These are phyloP conservation scores for Phyllostomus hastatus DNA, from an alignment of 2,113 vertebrate genomes.

Conservation along the genomic window DNA sequence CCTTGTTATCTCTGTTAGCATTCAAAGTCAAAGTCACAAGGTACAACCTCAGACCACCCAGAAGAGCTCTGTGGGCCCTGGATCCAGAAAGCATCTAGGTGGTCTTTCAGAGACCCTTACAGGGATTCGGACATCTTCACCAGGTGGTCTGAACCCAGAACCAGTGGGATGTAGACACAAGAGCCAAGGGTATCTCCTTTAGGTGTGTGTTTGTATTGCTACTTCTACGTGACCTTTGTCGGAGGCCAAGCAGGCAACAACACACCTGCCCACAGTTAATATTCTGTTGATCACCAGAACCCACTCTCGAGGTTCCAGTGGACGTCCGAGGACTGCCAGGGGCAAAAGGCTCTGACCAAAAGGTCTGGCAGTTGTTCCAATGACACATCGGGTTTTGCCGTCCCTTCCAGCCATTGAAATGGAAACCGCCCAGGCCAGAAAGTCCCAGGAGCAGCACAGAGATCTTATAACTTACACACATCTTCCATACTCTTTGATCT, in stretches of 20 bases:
- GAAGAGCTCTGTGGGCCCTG: background rate
- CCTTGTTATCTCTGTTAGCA: background rate
- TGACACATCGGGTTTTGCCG: background rate
- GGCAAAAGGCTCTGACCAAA: background rate
- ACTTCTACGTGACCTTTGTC: background rate
- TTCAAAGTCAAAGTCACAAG: background rate
- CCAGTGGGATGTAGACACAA: rapidly evolving
- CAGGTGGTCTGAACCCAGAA: background rate
- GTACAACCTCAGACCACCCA: background rate
- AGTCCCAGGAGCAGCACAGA: rapidly evolving
- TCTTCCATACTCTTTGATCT: background rate
- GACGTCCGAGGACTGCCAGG: background rate
- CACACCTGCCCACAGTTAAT: background rate
- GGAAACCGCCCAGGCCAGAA: background rate
- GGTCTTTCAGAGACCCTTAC: background rate
- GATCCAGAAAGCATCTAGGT: background rate
- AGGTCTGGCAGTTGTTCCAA: background rate
- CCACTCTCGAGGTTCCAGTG: background rate
- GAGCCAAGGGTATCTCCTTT: background rate
- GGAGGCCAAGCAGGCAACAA: background rate
- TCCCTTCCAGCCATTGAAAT: background rate
- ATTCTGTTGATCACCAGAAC: background rate
- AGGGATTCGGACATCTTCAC: background rate
- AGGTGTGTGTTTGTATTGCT: background rate
- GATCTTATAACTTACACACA: background rate